These are phyloP conservation scores for Taenioides sp. DNA, from an alignment of 2,797 vertebrate genomes.

Conservation along the genomic window DNA sequence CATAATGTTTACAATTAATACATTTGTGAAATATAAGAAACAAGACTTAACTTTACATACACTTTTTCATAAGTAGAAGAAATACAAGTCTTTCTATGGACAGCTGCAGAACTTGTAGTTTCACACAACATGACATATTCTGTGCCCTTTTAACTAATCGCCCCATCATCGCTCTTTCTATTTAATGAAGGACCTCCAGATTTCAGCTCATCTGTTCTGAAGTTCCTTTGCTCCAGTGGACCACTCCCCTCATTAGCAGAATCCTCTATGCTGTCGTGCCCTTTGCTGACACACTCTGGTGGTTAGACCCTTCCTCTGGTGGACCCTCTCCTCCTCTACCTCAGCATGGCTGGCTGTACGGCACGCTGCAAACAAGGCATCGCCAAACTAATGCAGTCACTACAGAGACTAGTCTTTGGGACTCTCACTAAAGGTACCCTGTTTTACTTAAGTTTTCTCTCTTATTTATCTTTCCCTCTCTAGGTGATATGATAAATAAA, in stretches of 20 bases:
- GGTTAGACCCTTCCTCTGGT: slow-evolving; percentile 16
- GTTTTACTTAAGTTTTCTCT: slow-evolving; percentile 4
- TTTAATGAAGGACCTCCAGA: slow-evolving; percentile 19
- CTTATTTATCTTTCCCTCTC: neutral
- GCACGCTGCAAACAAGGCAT: slow-evolving; percentile 79
- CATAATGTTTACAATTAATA: too few relatives aligned
- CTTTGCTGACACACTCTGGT: slow-evolving; percentile 16
- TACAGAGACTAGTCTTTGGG: slow-evolving; percentile 79
- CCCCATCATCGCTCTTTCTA: neutral
- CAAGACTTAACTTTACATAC: too few relatives aligned
- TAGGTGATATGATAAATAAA: too few relatives aligned
- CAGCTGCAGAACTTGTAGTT: neutral
- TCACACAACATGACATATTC: neutral
- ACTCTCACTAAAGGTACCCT: slow-evolving; percentile 79
- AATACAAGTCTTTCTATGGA: too few relatives aligned
- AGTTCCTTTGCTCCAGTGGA: slow-evolving; percentile 13
- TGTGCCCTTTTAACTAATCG: neutral
- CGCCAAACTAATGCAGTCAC: slow-evolving; percentile 78
- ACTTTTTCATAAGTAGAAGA: too few relatives aligned
- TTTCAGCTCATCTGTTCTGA: slow-evolving; percentile 15
- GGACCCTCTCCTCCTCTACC: slow-evolving; percentile 15
- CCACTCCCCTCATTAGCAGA: neutral
- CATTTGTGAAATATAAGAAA: too few relatives aligned
- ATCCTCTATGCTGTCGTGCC: slow-evolving; percentile 1
- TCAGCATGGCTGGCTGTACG: slow-evolving; percentile 78